Conservation (phyloP, 2,113 vertebrate species). For the Asarcornis scutulata region DNA sequence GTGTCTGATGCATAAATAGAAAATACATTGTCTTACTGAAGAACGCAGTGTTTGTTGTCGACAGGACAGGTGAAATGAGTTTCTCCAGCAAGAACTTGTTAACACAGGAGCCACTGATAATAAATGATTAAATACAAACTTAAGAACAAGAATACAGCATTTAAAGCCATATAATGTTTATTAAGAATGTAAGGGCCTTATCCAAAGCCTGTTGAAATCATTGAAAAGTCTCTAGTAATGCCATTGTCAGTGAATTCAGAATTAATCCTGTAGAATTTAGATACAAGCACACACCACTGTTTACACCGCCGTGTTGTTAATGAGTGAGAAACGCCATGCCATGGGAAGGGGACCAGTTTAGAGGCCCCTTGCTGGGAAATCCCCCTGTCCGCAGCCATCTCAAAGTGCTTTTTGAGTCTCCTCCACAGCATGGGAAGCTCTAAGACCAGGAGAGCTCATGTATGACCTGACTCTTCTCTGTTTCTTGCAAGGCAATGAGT, state of each 20-base stretch:
- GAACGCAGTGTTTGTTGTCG: not conserved
- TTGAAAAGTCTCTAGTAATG: not conserved
- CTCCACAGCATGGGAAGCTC: accelerated
- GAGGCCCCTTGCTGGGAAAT: accelerated
- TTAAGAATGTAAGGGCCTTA: not conserved
- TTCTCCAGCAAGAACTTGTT: not conserved
- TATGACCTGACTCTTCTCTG: not conserved
- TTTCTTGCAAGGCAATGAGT: not conserved
- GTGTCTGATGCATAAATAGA: not conserved
- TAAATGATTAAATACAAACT: not conserved
- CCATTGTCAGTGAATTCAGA: not conserved
- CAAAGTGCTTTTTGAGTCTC: not conserved
- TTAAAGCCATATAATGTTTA: not conserved
- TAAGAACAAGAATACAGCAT: not conserved
- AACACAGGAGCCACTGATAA: not conserved
- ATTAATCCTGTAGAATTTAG: not conserved
- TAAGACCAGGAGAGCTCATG: accelerated
- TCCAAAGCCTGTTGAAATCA: not conserved
- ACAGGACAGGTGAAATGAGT: not conserved
- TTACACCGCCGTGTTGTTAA: not conserved
- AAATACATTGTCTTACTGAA: not conserved
- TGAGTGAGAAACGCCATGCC: not conserved
- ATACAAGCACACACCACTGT: not conserved
- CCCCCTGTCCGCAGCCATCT: not conserved
- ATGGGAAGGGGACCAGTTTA: not conserved